Percentiles rank a stretch among this genome's conserved stretches.
These are phyloP conservation scores for Nettapus auritus DNA, from an alignment of 2,113 vertebrate species.

Conservation along the genomic window DNA sequence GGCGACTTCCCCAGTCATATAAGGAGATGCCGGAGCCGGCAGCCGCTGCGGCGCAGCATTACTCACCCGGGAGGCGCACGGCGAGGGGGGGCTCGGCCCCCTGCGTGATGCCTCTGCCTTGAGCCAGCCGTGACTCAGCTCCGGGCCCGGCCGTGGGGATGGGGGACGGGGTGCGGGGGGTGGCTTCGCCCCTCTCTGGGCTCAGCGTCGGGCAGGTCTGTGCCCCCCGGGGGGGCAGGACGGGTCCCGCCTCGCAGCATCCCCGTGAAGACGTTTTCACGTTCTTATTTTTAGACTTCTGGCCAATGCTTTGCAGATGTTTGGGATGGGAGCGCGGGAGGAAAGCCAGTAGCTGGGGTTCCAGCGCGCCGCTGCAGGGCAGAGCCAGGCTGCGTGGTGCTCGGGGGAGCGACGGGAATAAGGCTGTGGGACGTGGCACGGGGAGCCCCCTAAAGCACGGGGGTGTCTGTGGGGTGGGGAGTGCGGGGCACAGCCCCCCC, in stretches of 20 bases:
- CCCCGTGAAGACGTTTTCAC: not conserved
- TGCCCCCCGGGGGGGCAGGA: too few species aligned
- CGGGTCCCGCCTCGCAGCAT: not conserved
- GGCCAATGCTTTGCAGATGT: not conserved
- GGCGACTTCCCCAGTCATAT: constrained; percentile 49
- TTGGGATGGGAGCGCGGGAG: not conserved
- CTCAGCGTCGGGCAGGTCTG: not conserved
- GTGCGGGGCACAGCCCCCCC: not conserved
- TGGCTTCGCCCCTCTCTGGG: not conserved
- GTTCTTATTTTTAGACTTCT: not conserved
- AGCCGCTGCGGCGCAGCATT: constrained; percentile 35
- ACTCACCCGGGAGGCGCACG: constrained; percentile 56
- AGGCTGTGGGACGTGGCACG: accelerated
- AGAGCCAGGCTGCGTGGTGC: not conserved
- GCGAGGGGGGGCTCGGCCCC: not conserved
- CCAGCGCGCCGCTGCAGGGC: not conserved
- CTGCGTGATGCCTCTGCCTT: not conserved
- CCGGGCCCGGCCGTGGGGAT: accelerated
- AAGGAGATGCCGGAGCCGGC: constrained; percentile 53
- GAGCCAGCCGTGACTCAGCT: constrained; percentile 59
- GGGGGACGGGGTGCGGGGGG: not conserved
- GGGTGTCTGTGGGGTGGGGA: not conserved
- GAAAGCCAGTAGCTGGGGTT: not conserved
- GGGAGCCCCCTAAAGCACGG: accelerated
- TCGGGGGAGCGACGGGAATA: not conserved